Conservation (phyloP, 2,113 vertebrate species). For the Psilopogon haemacephalus region DNA sequence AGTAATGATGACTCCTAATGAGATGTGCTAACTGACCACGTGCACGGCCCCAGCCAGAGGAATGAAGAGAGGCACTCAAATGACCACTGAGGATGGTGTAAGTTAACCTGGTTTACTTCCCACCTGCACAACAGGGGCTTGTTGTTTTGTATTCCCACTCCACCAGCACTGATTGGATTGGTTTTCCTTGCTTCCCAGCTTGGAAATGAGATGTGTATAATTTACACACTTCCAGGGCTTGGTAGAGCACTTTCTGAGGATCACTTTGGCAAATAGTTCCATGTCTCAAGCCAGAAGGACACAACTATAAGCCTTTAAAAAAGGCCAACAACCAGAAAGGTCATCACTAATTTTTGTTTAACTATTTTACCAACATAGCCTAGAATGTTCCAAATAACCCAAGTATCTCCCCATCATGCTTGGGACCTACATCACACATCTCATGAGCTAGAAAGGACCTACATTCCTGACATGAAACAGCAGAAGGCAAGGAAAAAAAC, state of each 20-base stretch:
- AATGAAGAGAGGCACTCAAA: neutral
- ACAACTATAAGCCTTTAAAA: neutral
- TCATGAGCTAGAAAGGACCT: neutral
- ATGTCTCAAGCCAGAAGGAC: neutral
- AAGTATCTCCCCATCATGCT: rapidly evolving
- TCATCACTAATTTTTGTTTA: neutral
- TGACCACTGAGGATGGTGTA: rapidly evolving
- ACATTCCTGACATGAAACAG: neutral
- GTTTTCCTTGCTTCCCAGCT: neutral
- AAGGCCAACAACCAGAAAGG: neutral
- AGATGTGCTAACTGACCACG: neutral
- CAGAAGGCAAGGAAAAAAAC: neutral
- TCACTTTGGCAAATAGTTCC: neutral
- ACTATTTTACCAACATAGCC: neutral
- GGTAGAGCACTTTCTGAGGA: neutral
- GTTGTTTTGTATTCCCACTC: neutral
- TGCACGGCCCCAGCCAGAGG: neutral
- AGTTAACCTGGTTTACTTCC: neutral
- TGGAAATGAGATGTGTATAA: neutral
- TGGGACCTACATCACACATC: neutral
- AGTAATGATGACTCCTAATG: neutral
- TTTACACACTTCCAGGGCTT: neutral
- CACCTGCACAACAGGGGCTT: neutral
- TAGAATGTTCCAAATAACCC: neutral
- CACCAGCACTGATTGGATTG: neutral